Base-by-base conservation (phyloP, 2,113 vertebrate species). In the Sialia sialis region DNA sequence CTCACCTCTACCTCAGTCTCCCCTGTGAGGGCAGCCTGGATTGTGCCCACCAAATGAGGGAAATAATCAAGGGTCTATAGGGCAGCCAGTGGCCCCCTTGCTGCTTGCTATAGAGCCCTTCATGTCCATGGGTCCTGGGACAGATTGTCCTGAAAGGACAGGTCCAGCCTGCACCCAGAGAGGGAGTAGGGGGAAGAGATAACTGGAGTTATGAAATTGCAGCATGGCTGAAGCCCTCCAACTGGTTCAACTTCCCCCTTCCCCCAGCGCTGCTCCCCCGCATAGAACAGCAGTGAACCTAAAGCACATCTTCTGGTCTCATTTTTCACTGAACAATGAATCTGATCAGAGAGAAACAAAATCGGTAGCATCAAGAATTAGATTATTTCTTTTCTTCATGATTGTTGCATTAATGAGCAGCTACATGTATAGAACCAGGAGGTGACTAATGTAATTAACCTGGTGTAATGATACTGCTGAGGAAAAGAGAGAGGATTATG, bases 381-480 rank as follows among this genome's bases (percentile, higher is more conserved):
- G 55, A 88, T 64, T 48, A 43, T 70, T 95, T 87, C 76, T 75
- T 92, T 95, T 87, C 86, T 95, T 89, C 89, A 70, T 81, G 82
- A 66, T 68, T 64, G 79, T 96, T 96, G 88, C 91, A 77, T 88
- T 94, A 97, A 96, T 90, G 93, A 96, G 93, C 95, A 96, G 92
- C 87, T 95, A 81, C 94, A 79, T 69, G 62, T 63, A 80, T 70
- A 97, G 84, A 95, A 97, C 80, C 46, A 58, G 82, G 82, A 85
- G 87, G 91, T 90, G 94, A 94, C 26, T 32, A 88, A 95, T 95
- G 87, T 96, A 92, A 97, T 95, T 96, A 96, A 94, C 94, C 88
- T 93, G 75, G 66, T 83, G 74, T 89, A 95, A 92, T 69, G 54
- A 90, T 69, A 85, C 68, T 84, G 93, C 93, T 76, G 79, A 89